These are phyloP conservation scores for Furcula furcula DNA, from an alignment of 2,888 invertebrate species.

Conservation along the genomic window DNA sequence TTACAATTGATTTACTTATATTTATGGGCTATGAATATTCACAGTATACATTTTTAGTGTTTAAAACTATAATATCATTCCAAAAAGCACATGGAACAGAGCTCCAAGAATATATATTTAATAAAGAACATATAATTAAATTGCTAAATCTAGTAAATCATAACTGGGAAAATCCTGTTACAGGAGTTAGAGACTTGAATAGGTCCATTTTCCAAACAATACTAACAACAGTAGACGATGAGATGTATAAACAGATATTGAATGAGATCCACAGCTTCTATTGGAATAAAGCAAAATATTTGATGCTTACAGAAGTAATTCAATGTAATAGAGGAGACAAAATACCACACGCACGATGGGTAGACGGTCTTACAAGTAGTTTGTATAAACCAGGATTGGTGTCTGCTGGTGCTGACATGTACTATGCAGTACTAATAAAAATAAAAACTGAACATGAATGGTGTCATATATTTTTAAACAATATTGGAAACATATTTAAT, in stretches of 20 bases:
- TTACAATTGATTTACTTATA: slow-evolving; percentile 48
- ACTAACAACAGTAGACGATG: slow-evolving; percentile 40
- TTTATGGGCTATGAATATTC: slow-evolving; percentile 74
- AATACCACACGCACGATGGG: slow-evolving; percentile 36
- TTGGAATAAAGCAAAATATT: slow-evolving; percentile 82
- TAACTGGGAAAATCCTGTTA: slow-evolving; percentile 84
- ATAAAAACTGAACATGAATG: slow-evolving; percentile 61
- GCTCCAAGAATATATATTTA: slow-evolving; percentile 47
- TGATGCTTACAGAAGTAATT: slow-evolving; percentile 78
- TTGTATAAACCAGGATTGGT: slow-evolving; percentile 78
- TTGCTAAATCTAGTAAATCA: slow-evolving; percentile 77
- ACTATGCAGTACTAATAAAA: slow-evolving; percentile 70
- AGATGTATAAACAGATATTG: slow-evolving; percentile 41
- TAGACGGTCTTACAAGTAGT: slow-evolving; percentile 60
- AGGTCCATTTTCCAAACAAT: slow-evolving; percentile 69
- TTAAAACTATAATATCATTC: slow-evolving; percentile 72
- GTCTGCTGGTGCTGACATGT: slow-evolving; percentile 83
- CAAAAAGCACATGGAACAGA: slow-evolving; percentile 57
- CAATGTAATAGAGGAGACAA: slow-evolving; percentile 37
- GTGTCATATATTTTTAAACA: slow-evolving; percentile 59
- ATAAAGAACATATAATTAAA: slow-evolving; percentile 49
- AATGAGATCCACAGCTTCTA: slow-evolving; percentile 68
- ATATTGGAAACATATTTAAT: slow-evolving; percentile 46
- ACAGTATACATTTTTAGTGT: slow-evolving; percentile 73
- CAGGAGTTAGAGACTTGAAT: slow-evolving; percentile 79